Percentiles rank a stretch among this genome's conserved stretches.
phyloP scores from a whole-genome alignment of 1,140 invertebrate genomes.

The Magallana gigas region DNA sequence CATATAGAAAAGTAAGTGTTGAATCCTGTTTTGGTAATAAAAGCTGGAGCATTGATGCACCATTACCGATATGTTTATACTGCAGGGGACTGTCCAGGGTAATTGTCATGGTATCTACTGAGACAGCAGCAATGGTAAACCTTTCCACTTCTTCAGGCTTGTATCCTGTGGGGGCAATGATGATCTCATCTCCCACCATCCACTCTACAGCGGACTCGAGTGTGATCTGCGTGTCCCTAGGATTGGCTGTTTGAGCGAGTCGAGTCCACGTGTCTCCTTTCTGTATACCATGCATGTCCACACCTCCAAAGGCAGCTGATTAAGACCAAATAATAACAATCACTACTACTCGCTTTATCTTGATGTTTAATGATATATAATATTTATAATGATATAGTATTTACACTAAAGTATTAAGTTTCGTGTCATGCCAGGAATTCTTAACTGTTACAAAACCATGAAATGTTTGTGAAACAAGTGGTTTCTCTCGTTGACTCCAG shows the following conservation, averaged over 20 bases:
- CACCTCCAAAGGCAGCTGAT: constrained; percentile 74
- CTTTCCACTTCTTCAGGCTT: constrained; percentile 74
- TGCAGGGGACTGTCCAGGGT: constrained; percentile 69
- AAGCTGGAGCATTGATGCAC: too few relatives aligned
- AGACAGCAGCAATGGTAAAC: constrained; percentile 67
- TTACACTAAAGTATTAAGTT: too few relatives aligned
- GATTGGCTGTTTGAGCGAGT: constrained; percentile 64
- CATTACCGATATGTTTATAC: constrained; percentile 72
- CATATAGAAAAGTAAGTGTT: too few relatives aligned
- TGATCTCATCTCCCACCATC: constrained; percentile 72
- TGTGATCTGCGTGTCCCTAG: constrained; percentile 66
- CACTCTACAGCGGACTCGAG: constrained; percentile 69
- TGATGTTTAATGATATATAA: too few relatives aligned
- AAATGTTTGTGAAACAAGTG: too few relatives aligned
- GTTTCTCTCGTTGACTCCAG: too few relatives aligned
- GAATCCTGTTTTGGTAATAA: too few relatives aligned
- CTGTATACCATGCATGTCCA: constrained; percentile 76
- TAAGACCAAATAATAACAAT: constrained; percentile 35
- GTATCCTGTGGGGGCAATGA: constrained; percentile 74
- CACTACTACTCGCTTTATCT: background rate
- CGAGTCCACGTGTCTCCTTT: constrained; percentile 68
- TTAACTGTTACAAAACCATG: too few relatives aligned
- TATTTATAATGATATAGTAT: too few relatives aligned
- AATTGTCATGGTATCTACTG: constrained; percentile 62
- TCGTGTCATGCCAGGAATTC: too few relatives aligned